Evolutionary conservation across 2,888 invertebrate species (phyloP), one percentile per base, ranked within the genome.

Genomic region (Carpatolechia fugitivella): DNA sequence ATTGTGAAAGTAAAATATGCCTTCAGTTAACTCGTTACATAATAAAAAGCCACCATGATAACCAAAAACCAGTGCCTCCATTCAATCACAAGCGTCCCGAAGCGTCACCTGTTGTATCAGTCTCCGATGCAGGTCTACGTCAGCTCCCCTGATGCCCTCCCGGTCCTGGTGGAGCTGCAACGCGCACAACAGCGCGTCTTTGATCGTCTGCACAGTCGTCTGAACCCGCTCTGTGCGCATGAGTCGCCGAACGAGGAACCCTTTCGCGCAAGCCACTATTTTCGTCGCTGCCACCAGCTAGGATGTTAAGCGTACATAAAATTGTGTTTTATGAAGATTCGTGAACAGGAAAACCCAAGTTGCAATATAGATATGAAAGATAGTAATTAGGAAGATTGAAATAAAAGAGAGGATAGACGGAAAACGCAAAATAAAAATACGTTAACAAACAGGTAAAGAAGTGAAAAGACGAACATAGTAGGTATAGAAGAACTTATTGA

Each of bases 221-320:
- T 95, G 94, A 11, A 98, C 95, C 66, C 95, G 93, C 68, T 95
- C 95, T 0, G 97, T 96, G 66, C 91, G 92, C 85, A 98, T 92
- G 52, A 98, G 90, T 41, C 97, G 92, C 49, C 98, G 92, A 18
- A 95, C 94, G 54, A 98, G 87, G 78, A 93, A 97, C 0, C 98
- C 98, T 68, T 93, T 94, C 20, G 91, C 92, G 65, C 88, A 87
- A 7, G 95, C 94, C 62, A 93, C 93, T 57, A 96, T 93, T 61
- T 86, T 84, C 20, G 92, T 91, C 13, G 94, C 95, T 3, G 96
- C 95, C 65, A 68, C 74, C 5, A 70, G 79, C 91, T 90, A 72
- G 38, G 64, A 65, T 55, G 59, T 31, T 29, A 40, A 66, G 60
- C 55, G 64, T 80, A 82, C 82, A 78, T 76, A 73, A 78, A 80